A percentile compares a stretch with the other conserved stretches of the same genome.
Evolutionary conservation across 2,797 vertebrate species (phyloP).

Genomic region (Rhincodon typus): DNA sequence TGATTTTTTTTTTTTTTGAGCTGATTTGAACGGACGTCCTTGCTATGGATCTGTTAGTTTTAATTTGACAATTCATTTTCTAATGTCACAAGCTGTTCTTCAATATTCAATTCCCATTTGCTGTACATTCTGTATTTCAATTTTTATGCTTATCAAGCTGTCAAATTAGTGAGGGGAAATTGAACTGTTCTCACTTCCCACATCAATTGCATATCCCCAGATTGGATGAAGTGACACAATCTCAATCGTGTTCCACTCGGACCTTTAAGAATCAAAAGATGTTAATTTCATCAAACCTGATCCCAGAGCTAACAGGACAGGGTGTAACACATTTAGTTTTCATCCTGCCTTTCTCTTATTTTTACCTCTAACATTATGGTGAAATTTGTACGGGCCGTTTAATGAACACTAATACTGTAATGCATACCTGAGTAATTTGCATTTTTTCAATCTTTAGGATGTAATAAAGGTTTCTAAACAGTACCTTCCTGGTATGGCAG

Average conservation of each 20-base stretch:
- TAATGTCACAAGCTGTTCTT: neutral
- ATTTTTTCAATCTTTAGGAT: conserved; percentile 62
- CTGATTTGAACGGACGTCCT: neutral
- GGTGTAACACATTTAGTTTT: neutral
- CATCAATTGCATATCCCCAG: neutral
- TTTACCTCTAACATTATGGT: neutral
- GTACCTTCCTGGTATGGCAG: conserved; percentile 88
- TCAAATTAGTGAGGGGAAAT: neutral
- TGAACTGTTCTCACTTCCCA: neutral
- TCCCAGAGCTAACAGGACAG: neutral
- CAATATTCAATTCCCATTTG: neutral
- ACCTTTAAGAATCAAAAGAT: too few species aligned
- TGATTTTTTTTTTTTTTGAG: neutral
- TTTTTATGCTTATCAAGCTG: neutral
- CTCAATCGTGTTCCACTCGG: neutral
- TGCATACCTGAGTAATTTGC: neutral
- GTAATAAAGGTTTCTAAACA: conserved; percentile 94
- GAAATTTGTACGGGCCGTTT: neutral
- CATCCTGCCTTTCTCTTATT: neutral
- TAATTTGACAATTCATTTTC: neutral
- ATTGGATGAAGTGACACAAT: too few species aligned
- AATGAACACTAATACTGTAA: neutral
- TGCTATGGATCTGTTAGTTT: neutral
- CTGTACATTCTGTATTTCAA: neutral
- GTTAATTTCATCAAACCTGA: neutral